Base-by-base conservation (phyloP, 2,888 invertebrate genomes). In the Tetropium fuscum region DNA sequence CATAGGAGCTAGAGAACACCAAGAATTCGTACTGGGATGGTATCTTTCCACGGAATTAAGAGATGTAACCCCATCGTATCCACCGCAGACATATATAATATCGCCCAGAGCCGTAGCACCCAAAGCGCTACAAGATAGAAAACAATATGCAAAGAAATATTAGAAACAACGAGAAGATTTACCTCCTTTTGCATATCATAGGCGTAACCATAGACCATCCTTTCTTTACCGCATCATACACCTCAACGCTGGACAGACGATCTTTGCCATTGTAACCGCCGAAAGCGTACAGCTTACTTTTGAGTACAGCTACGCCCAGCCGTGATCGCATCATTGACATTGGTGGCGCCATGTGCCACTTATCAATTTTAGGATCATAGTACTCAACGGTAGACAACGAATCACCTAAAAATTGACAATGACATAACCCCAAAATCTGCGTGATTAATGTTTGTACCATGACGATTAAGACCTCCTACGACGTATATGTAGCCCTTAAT, bases 181-280 rank as follows among this genome's bases (percentile, higher is more conserved):
- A 91, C 91, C 91, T 91, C 78, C 92, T 82, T 81, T 91, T 92
- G 75, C 90, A 91, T 66, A 90, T 87, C 93, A 94, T 93, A 0
- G 90, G 86, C 7, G 90, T 87, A 1, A 94, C 92, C 72, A 88
- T 87, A 40, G 87, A 87, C 94, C 95, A 95, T 56, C 86, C 84
- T 73, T 88, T 87, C 30, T 84, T 84, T 54, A 85, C 83, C 0
- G 92, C 91, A 82, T 94, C 91, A 78, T 91, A 94, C 5, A 93
- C 90, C 81, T 95, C 95, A 0, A 94, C 94, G 0, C 93, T 92
- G 20, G 90, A 88, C 10, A 95, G 83, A 63, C 95, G 83, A 76
- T 94, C 93, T 40, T 86, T 85, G 0, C 95, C 95, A 80, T 95
- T 93, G 76, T 93, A 95, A 0, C 95, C 95, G 10, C 90, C 90